Percentiles rank a stretch among this genome's conserved stretches.
Conservation (phyloP, 1,140 invertebrate genomes). For the Orchesella cincta region DNA sequence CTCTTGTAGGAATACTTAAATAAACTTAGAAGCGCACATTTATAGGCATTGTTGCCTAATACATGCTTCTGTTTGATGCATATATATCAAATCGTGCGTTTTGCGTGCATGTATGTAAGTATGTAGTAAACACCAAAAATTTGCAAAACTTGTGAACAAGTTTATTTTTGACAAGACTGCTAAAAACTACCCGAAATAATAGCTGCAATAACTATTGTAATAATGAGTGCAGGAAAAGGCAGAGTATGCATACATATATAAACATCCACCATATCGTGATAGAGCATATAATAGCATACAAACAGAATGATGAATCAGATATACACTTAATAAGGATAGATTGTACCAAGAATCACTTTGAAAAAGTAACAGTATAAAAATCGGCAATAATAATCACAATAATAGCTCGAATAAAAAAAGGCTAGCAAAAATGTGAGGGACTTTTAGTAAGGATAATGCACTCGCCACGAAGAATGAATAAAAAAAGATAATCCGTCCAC, state of each 20-base stretch:
- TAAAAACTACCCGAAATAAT: slow-evolving; percentile 22
- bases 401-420: not conserved
- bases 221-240: not conserved
- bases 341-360: not conserved
- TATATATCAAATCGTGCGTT: too few relatives aligned
- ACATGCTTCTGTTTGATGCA: too few relatives aligned
- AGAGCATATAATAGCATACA: not conserved
- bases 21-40: not conserved
- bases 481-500: slow-evolving; percentile 29
- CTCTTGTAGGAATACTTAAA: too few relatives aligned
- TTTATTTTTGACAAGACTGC: slow-evolving; percentile 21
- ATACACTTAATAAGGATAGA: not conserved
- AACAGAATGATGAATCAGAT: not conserved
- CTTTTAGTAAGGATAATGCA: slow-evolving; percentile 17
- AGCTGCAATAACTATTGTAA: not conserved
- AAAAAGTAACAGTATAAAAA: slow-evolving; percentile 6
- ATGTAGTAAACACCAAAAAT: slow-evolving; percentile 18
- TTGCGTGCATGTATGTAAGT: not conserved
- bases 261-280: too few relatives aligned
- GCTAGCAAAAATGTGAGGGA: not conserved
- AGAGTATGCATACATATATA: too few relatives aligned
- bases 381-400: slow-evolving; percentile 21
- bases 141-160: slow-evolving; percentile 24
- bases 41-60: too few relatives aligned
- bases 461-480: not conserved